Evolutionary conservation across 2,888 invertebrate genomes (phyloP), one percentile per base, ranked within the genome.

Genomic region (Plebejus melissa): DNA sequence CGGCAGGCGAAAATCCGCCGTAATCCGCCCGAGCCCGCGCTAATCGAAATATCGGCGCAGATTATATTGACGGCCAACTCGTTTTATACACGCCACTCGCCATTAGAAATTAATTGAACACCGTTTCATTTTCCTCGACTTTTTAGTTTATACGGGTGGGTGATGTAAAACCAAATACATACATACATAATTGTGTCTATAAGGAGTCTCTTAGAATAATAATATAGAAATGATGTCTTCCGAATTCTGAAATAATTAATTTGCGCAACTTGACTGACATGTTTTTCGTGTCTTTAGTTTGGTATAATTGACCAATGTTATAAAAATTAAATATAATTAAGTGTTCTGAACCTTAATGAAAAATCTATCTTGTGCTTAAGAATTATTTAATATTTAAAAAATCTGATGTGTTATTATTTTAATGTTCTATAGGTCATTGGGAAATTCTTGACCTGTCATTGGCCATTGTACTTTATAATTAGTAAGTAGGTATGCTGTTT

Each of bases 31-130:
- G 83, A 87, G 85, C 85, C 86, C 86, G 82, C 85, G 91, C 92
- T 93, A 93, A 93, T 93, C 92, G 92, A 90, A 91, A 90, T 91
- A 92, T 90, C 89, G 90, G 88, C 90, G 86, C 83, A 79, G 80
- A 86, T 86, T 83, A 88, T 88, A 90, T 89, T 88, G 90, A 87
- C 88, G 84, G 78, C 77, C 76, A 74, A 75, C 76, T 76, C 76
- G 71, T 75, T 69, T 76, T 76, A 76, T 77, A 69, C 74, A 72
- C 50, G 69, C 74, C 76, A 71, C 54, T 72, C 38, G 69, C 74
- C 76, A 71, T 72, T 72, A 72, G 72, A 65, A 65, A 65, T 65
- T 65, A 65, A 65, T 65, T 65, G 65, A 65, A 65, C 32, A 65
- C 32, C 65, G 22, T 32, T 65, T 36, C 32, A 65, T 36, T 32